These are phyloP conservation scores for Camponotus pennsylvanicus DNA, from an alignment of 1,140 invertebrate species.

Conservation along the genomic window DNA sequence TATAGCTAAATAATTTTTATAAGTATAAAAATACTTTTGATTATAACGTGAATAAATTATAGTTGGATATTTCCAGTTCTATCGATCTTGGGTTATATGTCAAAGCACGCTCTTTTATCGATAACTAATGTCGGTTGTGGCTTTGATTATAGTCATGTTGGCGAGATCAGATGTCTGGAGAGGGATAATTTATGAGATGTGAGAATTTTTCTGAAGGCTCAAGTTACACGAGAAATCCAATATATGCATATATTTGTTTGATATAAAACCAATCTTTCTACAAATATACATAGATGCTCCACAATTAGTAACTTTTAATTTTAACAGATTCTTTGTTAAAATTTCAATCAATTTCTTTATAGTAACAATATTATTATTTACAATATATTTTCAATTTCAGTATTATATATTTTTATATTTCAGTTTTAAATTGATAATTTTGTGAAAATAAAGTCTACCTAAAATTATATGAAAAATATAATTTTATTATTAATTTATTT, in stretches of 20 bases:
- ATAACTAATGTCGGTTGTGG: constrained; percentile 28
- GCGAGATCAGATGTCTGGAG: constrained; percentile 22
- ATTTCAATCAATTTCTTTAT: background rate
- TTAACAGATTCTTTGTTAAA: background rate
- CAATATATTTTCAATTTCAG: background rate
- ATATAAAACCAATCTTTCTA: background rate
- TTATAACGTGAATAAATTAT: background rate
- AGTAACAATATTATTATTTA: background rate
- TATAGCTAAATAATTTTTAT: background rate
- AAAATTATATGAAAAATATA: background rate
- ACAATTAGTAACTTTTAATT: background rate
- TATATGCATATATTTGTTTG: background rate
- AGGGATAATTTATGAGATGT: constrained; percentile 42
- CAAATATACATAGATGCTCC: background rate
- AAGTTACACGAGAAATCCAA: constrained; percentile 6
- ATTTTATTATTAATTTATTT: background rate
- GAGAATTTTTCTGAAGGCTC: constrained; percentile 26
- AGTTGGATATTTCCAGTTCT: background rate
- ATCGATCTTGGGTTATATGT: constrained; percentile 12
- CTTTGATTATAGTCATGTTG: constrained; percentile 14
- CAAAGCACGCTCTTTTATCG: constrained; percentile 15
- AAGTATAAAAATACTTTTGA: background rate
- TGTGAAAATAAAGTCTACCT: background rate
- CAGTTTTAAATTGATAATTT: background rate
- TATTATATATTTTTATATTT: background rate